phyloP scores from a whole-genome alignment of 2,888 invertebrate species.

The Aethes cnicana region DNA sequence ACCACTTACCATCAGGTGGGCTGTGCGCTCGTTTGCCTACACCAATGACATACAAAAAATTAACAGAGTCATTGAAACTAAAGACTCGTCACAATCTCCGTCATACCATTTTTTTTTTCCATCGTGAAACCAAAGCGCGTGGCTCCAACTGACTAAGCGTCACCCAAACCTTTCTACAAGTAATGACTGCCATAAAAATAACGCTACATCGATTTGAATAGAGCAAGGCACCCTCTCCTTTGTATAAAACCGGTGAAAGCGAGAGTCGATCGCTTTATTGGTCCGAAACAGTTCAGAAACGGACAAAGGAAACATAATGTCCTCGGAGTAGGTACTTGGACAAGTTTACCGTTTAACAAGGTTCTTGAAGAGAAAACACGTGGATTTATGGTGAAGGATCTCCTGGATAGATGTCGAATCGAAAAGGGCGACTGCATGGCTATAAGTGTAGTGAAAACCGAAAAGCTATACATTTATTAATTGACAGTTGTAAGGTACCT shows the following conservation, averaged over 20 bases:
- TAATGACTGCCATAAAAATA: slow-evolving; percentile 61
- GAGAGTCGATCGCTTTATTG: slow-evolving; percentile 58
- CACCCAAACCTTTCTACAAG: slow-evolving; percentile 44
- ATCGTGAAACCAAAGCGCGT: slow-evolving; percentile 46
- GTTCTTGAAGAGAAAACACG: background rate
- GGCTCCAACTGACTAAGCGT: slow-evolving; percentile 41
- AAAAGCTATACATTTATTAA: too few relatives aligned
- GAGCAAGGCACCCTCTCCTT: slow-evolving; percentile 45
- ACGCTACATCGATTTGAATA: slow-evolving; percentile 56
- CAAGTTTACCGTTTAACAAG: slow-evolving; percentile 26
- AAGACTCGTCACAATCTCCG: slow-evolving; percentile 6
- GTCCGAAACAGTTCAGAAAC: slow-evolving; percentile 5
- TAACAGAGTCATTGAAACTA: slow-evolving; percentile 9
- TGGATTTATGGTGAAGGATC: too few relatives aligned
- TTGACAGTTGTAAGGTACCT: too few relatives aligned
- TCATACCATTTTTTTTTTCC: slow-evolving; percentile 20
- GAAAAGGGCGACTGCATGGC: too few relatives aligned
- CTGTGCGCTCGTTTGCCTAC: too few relatives aligned
- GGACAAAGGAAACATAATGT: slow-evolving; percentile 36
- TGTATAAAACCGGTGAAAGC: slow-evolving; percentile 60
- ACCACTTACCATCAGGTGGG: too few relatives aligned
- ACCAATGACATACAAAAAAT: too few relatives aligned
- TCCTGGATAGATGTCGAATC: too few relatives aligned
- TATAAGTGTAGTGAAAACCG: too few relatives aligned
- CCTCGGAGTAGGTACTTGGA: slow-evolving; percentile 24